A percentile compares a stretch with the other conserved stretches of the same genome.
These are phyloP conservation scores for Mohoua ochrocephala DNA, from an alignment of 2,113 vertebrate species.

Conservation along the genomic window DNA sequence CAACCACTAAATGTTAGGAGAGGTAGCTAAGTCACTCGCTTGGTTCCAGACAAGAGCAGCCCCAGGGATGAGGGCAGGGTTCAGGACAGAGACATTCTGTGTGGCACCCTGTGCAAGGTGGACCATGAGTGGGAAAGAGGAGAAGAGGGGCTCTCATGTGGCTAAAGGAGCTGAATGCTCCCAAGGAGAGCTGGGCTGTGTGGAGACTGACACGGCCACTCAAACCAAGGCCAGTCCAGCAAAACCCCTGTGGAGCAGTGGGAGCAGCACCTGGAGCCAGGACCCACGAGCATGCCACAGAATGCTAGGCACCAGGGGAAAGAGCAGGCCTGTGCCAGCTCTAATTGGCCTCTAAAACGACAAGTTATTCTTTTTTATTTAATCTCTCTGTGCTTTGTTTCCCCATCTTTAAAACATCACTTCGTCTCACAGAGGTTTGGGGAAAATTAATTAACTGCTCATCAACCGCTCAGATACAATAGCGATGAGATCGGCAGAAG, in stretches of 20 bases:
- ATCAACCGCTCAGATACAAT: conserved; percentile 9
- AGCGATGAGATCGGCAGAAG: neutral
- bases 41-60: neutral
- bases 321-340: neutral
- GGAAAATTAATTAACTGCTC: conserved; percentile 30
- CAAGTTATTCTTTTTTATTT: conserved; percentile 3
- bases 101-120: neutral
- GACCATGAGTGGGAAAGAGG: neutral
- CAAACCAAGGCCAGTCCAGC: neutral
- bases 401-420: neutral
- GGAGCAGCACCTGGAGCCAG: neutral
- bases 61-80: neutral
- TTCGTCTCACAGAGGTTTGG: neutral
- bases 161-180: neutral
- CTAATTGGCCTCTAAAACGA: neutral
- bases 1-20: neutral
- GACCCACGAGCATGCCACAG: neutral
- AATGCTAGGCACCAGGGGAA: neutral
- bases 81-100: neutral
- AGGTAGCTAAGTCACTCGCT: neutral
- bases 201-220: neutral
- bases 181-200: neutral
- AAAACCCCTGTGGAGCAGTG: neutral
- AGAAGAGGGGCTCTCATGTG: neutral
- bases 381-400: neutral